These are phyloP conservation scores for Wasmannia auropunctata DNA, from an alignment of 1,140 invertebrate species.

Conservation along the genomic window DNA sequence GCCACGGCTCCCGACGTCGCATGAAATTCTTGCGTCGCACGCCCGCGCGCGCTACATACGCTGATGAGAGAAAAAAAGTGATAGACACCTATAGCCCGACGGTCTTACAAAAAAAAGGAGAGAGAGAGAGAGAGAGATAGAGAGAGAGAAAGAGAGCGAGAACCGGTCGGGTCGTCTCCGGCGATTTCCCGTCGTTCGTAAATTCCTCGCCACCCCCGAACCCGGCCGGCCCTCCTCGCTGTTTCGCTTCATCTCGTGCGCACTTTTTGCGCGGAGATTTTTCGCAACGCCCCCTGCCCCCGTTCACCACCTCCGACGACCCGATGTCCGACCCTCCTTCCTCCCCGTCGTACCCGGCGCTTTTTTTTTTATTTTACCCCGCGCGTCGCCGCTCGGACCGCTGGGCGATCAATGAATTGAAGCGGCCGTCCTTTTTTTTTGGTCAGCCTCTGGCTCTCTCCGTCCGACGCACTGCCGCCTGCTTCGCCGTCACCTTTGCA, in stretches of 20 bases:
- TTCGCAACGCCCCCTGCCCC: conserved; percentile 79
- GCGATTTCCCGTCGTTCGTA: conserved; percentile 66
- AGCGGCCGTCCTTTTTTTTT: conserved; percentile 84
- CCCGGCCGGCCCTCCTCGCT: background rate
- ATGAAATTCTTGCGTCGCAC: conserved; percentile 47
- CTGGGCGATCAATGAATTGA: conserved; percentile 85
- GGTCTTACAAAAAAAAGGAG: conserved; percentile 34
- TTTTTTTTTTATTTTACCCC: conserved; percentile 80
- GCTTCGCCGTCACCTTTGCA: conserved; percentile 73
- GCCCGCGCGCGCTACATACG: background rate
- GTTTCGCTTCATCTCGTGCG: conserved; percentile 65
- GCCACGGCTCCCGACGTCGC: conserved; percentile 31
- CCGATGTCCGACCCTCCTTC: conserved; percentile 61
- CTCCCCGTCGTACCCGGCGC: conserved; percentile 63
- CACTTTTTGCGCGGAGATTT: conserved; percentile 78
- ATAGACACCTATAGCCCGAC: conserved; percentile 6
- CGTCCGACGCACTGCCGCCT: conserved; percentile 77
- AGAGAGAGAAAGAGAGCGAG: too few species aligned
- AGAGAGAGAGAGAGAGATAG: background rate
- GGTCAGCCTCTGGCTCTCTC: conserved; percentile 81
- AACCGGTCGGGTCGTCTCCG: conserved; percentile 63
- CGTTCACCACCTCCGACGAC: conserved; percentile 72
- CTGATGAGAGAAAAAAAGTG: background rate
- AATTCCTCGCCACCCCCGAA: conserved; percentile 63
- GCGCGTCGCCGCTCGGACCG: conserved; percentile 82